These are phyloP conservation scores for Spinus pinus DNA, from an alignment of 2,797 vertebrate genomes.

Conservation along the genomic window DNA sequence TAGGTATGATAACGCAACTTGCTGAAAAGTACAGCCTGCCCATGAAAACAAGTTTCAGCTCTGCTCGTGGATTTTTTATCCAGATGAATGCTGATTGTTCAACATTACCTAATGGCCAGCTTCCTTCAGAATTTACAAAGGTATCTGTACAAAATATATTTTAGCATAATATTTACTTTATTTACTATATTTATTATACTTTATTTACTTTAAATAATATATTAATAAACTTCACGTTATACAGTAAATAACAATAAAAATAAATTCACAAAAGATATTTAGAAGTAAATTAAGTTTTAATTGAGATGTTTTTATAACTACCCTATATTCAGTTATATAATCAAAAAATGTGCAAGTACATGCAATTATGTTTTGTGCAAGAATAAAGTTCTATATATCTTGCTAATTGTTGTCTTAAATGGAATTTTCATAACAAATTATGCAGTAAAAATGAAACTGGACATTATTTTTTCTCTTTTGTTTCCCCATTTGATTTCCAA, in stretches of 20 bases:
- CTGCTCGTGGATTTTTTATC: slow-evolving; percentile 92
- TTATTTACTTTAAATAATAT: not conserved
- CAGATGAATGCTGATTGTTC: slow-evolving; percentile 87
- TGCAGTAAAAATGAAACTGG: not conserved
- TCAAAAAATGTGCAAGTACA: not conserved
- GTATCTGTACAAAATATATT: slow-evolving; percentile 61
- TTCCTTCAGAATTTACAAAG: slow-evolving; percentile 94
- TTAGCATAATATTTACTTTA: not conserved
- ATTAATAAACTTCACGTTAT: not conserved
- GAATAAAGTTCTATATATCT: not conserved
- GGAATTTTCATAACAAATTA: not conserved
- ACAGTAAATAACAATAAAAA: not conserved
- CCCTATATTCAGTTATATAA: not conserved
- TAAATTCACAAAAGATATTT: not conserved
- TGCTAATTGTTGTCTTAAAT: not conserved
- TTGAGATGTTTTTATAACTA: not conserved
- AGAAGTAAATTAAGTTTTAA: not conserved
- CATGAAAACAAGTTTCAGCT: slow-evolving; percentile 93
- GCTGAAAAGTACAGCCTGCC: slow-evolving; percentile 87
- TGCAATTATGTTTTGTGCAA: not conserved
- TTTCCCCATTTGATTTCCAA: not conserved
- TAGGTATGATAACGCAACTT: slow-evolving; percentile 89
- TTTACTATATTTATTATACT: not conserved
- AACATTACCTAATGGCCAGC: slow-evolving; percentile 78
- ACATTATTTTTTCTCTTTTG: not conserved